A percentile compares a stretch with the other conserved stretches of the same genome.
Evolutionary conservation across 2,797 vertebrate genomes (phyloP).

Genomic region (Chromis chromis): DNA sequence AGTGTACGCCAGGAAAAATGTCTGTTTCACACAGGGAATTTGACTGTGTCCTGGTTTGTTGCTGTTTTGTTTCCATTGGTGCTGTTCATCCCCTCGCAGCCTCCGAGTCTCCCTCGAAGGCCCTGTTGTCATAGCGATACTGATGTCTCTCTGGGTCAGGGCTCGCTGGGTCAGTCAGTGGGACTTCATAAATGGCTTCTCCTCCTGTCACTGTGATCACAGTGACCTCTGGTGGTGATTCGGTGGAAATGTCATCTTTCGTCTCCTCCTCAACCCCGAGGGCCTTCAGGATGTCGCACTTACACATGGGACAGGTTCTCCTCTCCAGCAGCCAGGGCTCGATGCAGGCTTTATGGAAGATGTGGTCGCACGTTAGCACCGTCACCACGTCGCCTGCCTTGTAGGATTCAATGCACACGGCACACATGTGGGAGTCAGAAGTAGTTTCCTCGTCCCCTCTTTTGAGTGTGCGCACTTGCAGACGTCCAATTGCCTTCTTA

Average conservation of each 20-base stretch:
- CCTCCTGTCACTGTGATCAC: conserved; percentile 75
- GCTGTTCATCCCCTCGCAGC: conserved; percentile 59
- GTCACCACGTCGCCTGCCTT: conserved; percentile 90
- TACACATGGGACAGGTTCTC: conserved; percentile 96
- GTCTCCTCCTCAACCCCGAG: conserved; percentile 86
- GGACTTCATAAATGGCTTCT: conserved; percentile 72
- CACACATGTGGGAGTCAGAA: conserved; percentile 89
- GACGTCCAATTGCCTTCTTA: conserved; percentile 88
- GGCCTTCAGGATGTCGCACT: conserved; percentile 93
- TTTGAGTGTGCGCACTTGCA: conserved; percentile 89
- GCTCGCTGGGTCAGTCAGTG: conserved; percentile 63
- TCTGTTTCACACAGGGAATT: conserved; percentile 31
- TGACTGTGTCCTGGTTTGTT: conserved; percentile 34
- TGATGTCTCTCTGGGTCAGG: conserved; percentile 51
- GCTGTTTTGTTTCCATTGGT: conserved; percentile 38
- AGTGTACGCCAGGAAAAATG: conserved; percentile 10
- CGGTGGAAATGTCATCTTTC: conserved; percentile 38
- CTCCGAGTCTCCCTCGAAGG: conserved; percentile 72
- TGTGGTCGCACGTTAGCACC: conserved; percentile 93
- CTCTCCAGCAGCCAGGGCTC: conserved; percentile 95
- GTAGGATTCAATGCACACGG: conserved; percentile 93
- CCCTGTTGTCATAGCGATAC: conserved; percentile 80
- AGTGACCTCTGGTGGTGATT: conserved; percentile 73
- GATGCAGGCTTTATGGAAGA: conserved; percentile 94
- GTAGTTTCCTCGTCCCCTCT: conserved; percentile 89